Percentiles rank a stretch among this genome's conserved stretches.
Evolutionary conservation across 2,888 invertebrate species (phyloP).

Genomic region (Dryobotodes eremita): DNA sequence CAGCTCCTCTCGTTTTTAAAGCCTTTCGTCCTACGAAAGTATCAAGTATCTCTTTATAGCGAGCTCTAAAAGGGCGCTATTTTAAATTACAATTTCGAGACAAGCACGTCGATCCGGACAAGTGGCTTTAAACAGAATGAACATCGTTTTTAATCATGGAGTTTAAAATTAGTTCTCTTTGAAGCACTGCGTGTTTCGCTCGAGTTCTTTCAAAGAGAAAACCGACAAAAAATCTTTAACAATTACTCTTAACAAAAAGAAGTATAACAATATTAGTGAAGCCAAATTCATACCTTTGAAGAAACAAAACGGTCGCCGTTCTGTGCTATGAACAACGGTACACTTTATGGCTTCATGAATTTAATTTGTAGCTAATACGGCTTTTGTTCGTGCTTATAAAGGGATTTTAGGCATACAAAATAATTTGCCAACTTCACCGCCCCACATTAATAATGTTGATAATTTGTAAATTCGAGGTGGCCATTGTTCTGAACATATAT

Average conservation of each 20-base stretch:
- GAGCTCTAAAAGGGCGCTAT: constrained; percentile 66
- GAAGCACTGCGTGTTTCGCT: constrained; percentile 69
- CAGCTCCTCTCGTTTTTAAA: constrained; percentile 67
- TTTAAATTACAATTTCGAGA: constrained; percentile 75
- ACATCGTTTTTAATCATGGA: constrained; percentile 80
- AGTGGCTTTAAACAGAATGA: constrained; percentile 77
- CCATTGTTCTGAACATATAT: constrained; percentile 53
- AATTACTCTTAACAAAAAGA: constrained; percentile 71
- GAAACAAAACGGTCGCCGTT: constrained; percentile 55
- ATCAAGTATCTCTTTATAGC: constrained; percentile 69
- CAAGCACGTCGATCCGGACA: constrained; percentile 72
- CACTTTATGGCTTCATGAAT: constrained; percentile 69
- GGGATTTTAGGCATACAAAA: constrained; percentile 61
- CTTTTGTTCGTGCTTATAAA: constrained; percentile 62
- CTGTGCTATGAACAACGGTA: constrained; percentile 58
- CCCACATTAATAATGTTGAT: constrained; percentile 55
- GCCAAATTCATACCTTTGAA: constrained; percentile 66
- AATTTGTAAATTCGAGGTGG: constrained; percentile 56
- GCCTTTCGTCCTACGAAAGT: constrained; percentile 68
- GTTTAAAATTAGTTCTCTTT: constrained; percentile 82
- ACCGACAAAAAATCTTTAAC: constrained; percentile 72
- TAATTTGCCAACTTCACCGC: constrained; percentile 55
- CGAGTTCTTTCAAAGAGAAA: constrained; percentile 66
- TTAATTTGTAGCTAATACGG: constrained; percentile 65
- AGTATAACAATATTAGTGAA: constrained; percentile 70